Evolutionary conservation across 1,140 invertebrate species (phyloP).

Genomic region (Brachionus asplanchnoidis): DNA sequence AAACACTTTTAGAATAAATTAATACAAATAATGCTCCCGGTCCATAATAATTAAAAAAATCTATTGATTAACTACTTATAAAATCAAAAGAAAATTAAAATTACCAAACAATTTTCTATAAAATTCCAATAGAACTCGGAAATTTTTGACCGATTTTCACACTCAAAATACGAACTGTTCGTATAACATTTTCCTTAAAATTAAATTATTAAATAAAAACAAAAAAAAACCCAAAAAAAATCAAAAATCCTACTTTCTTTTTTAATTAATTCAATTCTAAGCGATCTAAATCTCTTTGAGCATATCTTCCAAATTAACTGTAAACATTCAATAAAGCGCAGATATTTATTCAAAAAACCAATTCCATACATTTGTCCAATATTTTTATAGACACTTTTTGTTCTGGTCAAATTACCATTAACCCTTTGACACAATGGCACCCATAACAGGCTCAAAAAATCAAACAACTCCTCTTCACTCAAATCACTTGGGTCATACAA

Average conservation of each 20-base stretch:
- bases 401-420: neutral
- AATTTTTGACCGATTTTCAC: neutral
- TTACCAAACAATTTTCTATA: neutral
- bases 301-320: neutral
- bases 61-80: neutral
- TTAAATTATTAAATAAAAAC: neutral
- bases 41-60: too few species aligned
- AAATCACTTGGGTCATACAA: neutral
- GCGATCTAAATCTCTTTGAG: neutral
- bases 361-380: neutral
- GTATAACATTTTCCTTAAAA: neutral
- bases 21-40: too few species aligned
- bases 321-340: neutral
- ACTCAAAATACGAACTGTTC: neutral
- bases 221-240: neutral
- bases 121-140: neutral
- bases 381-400: slow-evolving; percentile 21
- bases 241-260: neutral
- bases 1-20: too few species aligned
- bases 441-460: neutral
- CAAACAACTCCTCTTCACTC: neutral
- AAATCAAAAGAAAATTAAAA: neutral
- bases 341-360: neutral
- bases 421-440: neutral
- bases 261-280: neutral